Percentiles rank a stretch among this genome's conserved stretches.
Evolutionary conservation across 2,797 vertebrate genomes (phyloP).

Genomic region (Sardinella longiceps): DNA sequence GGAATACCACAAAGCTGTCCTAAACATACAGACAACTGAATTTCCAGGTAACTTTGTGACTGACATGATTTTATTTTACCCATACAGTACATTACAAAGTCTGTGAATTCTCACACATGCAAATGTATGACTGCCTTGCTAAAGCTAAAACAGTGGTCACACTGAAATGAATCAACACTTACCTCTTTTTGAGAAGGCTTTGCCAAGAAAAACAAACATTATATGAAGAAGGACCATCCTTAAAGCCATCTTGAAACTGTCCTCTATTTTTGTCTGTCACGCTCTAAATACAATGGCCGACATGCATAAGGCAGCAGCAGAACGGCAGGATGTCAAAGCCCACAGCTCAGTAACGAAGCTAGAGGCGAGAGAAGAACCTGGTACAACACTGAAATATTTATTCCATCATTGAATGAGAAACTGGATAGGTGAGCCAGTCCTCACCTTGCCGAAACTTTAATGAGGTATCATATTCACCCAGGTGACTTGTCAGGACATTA

Average conservation of each 20-base stretch:
- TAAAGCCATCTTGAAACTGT: constrained; percentile 67
- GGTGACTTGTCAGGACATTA: constrained; percentile 80
- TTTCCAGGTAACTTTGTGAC: neutral
- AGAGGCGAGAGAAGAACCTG: constrained; percentile 74
- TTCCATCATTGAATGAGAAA: constrained; percentile 82
- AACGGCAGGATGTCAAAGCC: constrained; percentile 57
- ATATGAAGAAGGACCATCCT: constrained; percentile 69
- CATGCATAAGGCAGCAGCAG: constrained; percentile 14
- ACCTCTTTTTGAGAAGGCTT: constrained; percentile 83
- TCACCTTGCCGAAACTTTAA: constrained; percentile 85
- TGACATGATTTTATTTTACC: neutral
- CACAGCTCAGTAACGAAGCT: constrained; percentile 67
- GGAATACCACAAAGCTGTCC: neutral
- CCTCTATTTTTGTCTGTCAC: constrained; percentile 61
- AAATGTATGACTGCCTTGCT: neutral
- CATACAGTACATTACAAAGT: neutral
- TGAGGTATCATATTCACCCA: constrained; percentile 86
- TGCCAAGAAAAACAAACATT: constrained; percentile 70
- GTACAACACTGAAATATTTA: constrained; percentile 88
- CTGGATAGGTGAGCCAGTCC: constrained; percentile 73
- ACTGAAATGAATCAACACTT: constrained; percentile 62
- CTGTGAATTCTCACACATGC: neutral
- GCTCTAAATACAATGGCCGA: constrained; percentile 54
- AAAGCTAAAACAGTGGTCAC: constrained; percentile 47
- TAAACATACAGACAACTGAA: too few relatives aligned